These are phyloP conservation scores for Puntigrus tetrazona DNA, from an alignment of 2,113 vertebrate genomes.

Conservation along the genomic window DNA sequence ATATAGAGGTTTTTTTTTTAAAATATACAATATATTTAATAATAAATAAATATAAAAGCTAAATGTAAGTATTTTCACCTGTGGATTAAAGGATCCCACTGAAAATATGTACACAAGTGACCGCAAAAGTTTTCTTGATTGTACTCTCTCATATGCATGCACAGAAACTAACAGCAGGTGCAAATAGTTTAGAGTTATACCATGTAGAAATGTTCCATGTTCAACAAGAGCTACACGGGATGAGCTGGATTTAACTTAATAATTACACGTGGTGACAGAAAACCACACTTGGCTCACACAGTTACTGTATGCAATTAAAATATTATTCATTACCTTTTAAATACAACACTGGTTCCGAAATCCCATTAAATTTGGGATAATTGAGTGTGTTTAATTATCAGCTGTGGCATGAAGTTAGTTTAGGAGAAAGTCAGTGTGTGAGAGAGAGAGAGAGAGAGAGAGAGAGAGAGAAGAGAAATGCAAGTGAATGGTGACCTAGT, in stretches of 20 bases:
- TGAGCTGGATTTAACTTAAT: slow-evolving; percentile 63
- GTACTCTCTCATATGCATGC: not conserved
- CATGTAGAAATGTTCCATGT: slow-evolving; percentile 2
- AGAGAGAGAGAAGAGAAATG: slow-evolving; percentile 45
- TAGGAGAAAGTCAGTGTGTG: slow-evolving; percentile 68
- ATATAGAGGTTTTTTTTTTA: too few relatives aligned
- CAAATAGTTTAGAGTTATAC: not conserved
- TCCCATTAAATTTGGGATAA: slow-evolving; percentile 85
- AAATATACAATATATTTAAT: not conserved
- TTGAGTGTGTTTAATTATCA: slow-evolving; percentile 85
- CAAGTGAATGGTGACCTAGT: slow-evolving; percentile 75
- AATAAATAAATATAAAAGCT: not conserved
- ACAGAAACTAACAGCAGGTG: not conserved
- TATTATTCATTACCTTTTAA: slow-evolving; percentile 86
- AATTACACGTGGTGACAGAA: slow-evolving; percentile 77
- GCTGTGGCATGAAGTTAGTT: slow-evolving; percentile 72
- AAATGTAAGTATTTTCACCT: not conserved
- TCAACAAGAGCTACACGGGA: slow-evolving; percentile 54
- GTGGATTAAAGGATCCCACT: not conserved
- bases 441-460: slow-evolving; percentile 63
- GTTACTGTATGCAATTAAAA: slow-evolving; percentile 82
- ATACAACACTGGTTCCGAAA: slow-evolving; percentile 79
- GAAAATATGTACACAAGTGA: not conserved
- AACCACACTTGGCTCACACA: slow-evolving; percentile 75
- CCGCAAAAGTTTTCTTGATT: not conserved